Evolutionary conservation across 2,113 vertebrate species (phyloP).

Genomic region (Eubucco bourcierii): DNA sequence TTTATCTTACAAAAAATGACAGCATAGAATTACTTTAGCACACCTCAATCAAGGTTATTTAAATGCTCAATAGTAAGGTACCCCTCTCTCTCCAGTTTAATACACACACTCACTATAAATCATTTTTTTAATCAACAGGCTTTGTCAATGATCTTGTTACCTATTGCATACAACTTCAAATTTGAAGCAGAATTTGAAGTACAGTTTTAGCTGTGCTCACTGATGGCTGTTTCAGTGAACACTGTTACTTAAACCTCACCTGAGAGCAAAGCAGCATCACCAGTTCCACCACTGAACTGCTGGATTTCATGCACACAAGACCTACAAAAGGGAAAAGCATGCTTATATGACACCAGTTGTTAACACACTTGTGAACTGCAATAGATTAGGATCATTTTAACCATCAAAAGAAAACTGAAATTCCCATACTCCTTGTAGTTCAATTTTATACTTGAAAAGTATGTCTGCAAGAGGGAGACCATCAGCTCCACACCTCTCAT

Average conservation of each 20-base stretch:
- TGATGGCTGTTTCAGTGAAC: not conserved
- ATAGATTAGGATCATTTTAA: not conserved
- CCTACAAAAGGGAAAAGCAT: conserved; percentile 75
- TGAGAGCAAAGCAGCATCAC: conserved; percentile 99
- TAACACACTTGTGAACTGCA: not conserved
- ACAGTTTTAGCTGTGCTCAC: not conserved
- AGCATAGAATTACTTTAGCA: not conserved
- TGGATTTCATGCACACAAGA: conserved; percentile 97
- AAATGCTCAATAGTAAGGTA: not conserved
- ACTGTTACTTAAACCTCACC: conserved; percentile 76
- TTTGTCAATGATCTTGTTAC: not conserved
- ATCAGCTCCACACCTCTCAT: not conserved
- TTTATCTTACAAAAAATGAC: conserved; percentile 10
- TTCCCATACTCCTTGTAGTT: not conserved
- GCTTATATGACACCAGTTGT: not conserved
- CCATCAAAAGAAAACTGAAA: not conserved
- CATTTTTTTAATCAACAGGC: not conserved
- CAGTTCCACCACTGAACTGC: conserved; percentile 97
- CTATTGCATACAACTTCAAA: not conserved
- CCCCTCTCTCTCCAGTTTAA: not conserved
- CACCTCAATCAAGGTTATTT: not conserved
- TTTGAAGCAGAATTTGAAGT: not conserved
- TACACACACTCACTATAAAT: not conserved
- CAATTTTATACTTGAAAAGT: not conserved
- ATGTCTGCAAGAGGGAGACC: not conserved